These are phyloP conservation scores for Augiades crinisus DNA, from an alignment of 2,888 invertebrate genomes.

Conservation along the genomic window DNA sequence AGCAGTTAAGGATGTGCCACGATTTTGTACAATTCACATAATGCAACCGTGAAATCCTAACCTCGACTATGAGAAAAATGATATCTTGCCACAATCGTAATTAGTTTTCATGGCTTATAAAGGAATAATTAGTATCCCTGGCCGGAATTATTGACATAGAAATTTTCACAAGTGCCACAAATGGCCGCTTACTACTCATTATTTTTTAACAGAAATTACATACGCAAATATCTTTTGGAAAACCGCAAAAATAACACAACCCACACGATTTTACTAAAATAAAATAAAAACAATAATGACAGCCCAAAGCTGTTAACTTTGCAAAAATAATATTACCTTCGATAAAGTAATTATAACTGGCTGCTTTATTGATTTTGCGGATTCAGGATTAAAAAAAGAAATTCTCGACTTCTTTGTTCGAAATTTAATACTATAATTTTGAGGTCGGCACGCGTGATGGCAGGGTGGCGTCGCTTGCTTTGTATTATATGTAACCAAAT, in stretches of 20 bases:
- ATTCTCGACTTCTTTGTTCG: conserved; percentile 54
- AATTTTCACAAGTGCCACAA: no score
- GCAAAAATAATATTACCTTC: conserved; percentile 50
- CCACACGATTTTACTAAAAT: conserved; percentile 41
- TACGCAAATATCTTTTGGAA: conserved; percentile 20
- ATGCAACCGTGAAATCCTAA: conserved; percentile 10
- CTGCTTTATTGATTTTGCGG: conserved; percentile 51
- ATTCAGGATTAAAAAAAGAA: conserved; percentile 43
- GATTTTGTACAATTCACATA: not conserved
- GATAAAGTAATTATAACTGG: conserved; percentile 53
- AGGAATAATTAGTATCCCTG: conserved; percentile 12
- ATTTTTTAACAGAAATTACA: conserved; percentile 6
- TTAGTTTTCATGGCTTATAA: conserved; percentile 11
- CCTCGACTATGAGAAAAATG: conserved; percentile 9
- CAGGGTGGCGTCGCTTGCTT: conserved; percentile 49
- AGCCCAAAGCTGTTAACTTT: conserved; percentile 60
- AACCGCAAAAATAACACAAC: conserved; percentile 43
- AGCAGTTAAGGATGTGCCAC: no score
- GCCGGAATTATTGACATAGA: not conserved
- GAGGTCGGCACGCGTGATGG: conserved; percentile 54
- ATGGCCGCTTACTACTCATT: no score
- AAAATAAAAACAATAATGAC: conserved; percentile 57
- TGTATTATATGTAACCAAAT: conserved; percentile 54
- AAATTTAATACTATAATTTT: conserved; percentile 61
- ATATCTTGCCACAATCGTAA: conserved; percentile 16